Base-by-base conservation (phyloP, 2,888 invertebrate species). In the Escarpia spicata region DNA sequence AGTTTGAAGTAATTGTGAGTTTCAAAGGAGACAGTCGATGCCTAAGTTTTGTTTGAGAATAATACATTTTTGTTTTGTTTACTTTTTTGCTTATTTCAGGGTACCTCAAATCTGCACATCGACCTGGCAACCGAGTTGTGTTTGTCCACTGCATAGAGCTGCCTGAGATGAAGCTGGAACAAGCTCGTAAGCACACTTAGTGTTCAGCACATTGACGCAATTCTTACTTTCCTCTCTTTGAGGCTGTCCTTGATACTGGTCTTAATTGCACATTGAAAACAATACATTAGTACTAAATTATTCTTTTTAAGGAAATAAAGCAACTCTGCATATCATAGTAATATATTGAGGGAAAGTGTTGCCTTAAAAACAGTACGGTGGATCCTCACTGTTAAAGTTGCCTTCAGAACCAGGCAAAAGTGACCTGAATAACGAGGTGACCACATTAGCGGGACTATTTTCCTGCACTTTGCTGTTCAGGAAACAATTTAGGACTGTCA, bases 61-160 rank as follows among this genome's bases (percentile, higher is more conserved):
- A 37, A 90, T 90, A 90, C 90, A 90, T 90, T 12, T 90, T 37
- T 8, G 90, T 90, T 19, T 12, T 90, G 90, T 52, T 52, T 52
- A 26, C 26, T 26, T 26, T 75, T 75, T 75, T 26, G n/a, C 75
- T 26, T 15, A 26, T 75, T 75, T 75, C 93, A 94, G 94, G 93
- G 93, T 94, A 94, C 92, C 91, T 94, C 52, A 93, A 94, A 43
- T 92, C 93, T 45, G 92, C 94, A 37, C 94, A 94, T 92, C 89
- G 94, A 90, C 93, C 94, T 8, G 94, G 94, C 37, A 94, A 94
- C 93, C 93, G 92, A 91, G 92, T 94, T 3, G 93, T 94, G 45
- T 94, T 94, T 90, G 94, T 94, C 15, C 94, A 94, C 91, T 94
- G 94, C 90, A 93, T 94, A n/a, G 94, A 94, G 91, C 93, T 94